Conservation (phyloP, 2,113 vertebrate species). For the Ctenodactylus gundi region DNA sequence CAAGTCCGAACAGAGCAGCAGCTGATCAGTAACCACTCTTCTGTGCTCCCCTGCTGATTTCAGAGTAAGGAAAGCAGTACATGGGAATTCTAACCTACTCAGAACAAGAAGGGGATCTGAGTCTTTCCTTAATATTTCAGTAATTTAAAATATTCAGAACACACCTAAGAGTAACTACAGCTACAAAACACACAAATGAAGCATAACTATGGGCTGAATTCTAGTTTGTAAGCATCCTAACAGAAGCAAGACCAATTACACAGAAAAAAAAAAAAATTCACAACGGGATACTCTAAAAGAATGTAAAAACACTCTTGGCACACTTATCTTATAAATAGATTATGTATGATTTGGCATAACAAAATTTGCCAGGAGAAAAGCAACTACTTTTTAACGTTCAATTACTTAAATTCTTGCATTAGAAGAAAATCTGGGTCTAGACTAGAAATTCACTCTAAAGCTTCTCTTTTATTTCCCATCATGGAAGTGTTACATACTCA, state of each 20-base stretch:
- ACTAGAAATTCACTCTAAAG: slow-evolving; percentile 27
- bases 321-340: neutral
- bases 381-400: slow-evolving; percentile 45
- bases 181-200: slow-evolving; percentile 5
- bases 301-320: slow-evolving; percentile 12
- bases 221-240: slow-evolving; percentile 72
- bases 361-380: slow-evolving; percentile 5
- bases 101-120: neutral
- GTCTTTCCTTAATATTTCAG: neutral
- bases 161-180: neutral
- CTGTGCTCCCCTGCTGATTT: neutral
- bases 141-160: slow-evolving; percentile 35
- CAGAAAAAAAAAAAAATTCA: slow-evolving; percentile 19
- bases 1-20: neutral
- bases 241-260: slow-evolving; percentile 8
- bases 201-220: slow-evolving; percentile 70
- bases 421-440: slow-evolving; percentile 29
- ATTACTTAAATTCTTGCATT: slow-evolving; percentile 30
- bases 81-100: neutral
- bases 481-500: slow-evolving; percentile 27
- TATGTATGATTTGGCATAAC: slow-evolving; percentile 14
- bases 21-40: neutral
- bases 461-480: neutral
- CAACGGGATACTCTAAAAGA: slow-evolving; percentile 10
- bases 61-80: slow-evolving; percentile 35